phyloP scores from a whole-genome alignment of 1,140 invertebrate genomes.

The Pachypeltis micranthus region DNA sequence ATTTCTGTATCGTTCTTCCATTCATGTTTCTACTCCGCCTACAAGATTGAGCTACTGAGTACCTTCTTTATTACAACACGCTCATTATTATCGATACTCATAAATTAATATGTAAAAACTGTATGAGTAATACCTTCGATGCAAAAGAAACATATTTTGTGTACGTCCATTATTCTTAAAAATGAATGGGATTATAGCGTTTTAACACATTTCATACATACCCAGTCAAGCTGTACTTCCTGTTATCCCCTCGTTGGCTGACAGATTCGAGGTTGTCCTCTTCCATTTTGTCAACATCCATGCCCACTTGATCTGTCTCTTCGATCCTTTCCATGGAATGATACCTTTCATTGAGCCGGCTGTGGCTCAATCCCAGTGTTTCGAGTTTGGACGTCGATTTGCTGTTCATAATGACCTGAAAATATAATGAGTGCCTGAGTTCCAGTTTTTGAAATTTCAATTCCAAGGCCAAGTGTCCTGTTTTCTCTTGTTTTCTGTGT shows the following conservation, averaged over 20 bases:
- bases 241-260: slow-evolving; percentile 32
- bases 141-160: not conserved
- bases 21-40: too few species aligned
- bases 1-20: too few species aligned
- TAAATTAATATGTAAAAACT: too few species aligned
- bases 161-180: too few species aligned
- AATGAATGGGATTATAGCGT: too few species aligned
- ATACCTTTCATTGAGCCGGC: slow-evolving; percentile 74
- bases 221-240: slow-evolving; percentile 31
- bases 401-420: slow-evolving; percentile 11
- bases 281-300: slow-evolving; percentile 39
- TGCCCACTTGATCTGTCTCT: slow-evolving; percentile 23
- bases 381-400: slow-evolving; percentile 41
- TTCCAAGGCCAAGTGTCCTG: too few species aligned
- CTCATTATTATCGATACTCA: too few species aligned
- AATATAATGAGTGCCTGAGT: not conserved
- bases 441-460: too few species aligned
- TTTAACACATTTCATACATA: slow-evolving; percentile 5
- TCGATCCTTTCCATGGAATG: slow-evolving; percentile 63
- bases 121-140: too few species aligned
- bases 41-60: too few species aligned
- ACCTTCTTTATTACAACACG: too few species aligned
- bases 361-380: slow-evolving; percentile 63
- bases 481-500: too few species aligned
- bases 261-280: slow-evolving; percentile 41